These are phyloP conservation scores for Trialeurodes vaporariorum DNA, from an alignment of 1,140 invertebrate genomes.

Conservation along the genomic window DNA sequence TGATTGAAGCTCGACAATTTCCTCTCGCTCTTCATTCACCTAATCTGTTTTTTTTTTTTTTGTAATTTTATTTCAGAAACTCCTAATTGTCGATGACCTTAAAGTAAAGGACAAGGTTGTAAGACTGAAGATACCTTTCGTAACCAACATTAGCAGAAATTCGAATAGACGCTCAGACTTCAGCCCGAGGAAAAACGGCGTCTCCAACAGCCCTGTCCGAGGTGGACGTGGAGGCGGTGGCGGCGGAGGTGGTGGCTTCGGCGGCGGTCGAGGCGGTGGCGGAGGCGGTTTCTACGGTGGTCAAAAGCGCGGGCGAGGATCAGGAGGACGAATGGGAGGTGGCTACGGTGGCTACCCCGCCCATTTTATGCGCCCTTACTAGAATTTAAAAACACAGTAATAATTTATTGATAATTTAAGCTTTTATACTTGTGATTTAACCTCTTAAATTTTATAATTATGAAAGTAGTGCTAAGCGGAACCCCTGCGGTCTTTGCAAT, in stretches of 20 bases:
- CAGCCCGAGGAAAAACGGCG: not conserved
- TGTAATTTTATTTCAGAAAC: not conserved
- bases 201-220: not conserved
- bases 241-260: not conserved
- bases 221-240: not conserved
- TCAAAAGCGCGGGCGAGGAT: not conserved
- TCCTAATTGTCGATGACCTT: not conserved
- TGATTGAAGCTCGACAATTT: too few relatives aligned
- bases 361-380: not conserved
- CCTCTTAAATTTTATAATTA: constrained; percentile 1
- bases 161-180: not conserved
- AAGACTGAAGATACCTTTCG: not conserved
- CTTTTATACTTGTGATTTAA: not conserved
- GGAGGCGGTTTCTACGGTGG: too few relatives aligned
- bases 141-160: not conserved
- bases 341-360: not conserved
- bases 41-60: too few relatives aligned
- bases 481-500: not conserved
- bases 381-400: not conserved
- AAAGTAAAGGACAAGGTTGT: not conserved
- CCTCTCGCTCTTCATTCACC: too few relatives aligned
- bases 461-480: not conserved
- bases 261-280: not conserved
- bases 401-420: not conserved
- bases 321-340: not conserved